Percentiles rank a stretch among this genome's conserved stretches.
Conservation (phyloP, 1,140 invertebrate species). For the Mycetomoellerius zeteki region DNA sequence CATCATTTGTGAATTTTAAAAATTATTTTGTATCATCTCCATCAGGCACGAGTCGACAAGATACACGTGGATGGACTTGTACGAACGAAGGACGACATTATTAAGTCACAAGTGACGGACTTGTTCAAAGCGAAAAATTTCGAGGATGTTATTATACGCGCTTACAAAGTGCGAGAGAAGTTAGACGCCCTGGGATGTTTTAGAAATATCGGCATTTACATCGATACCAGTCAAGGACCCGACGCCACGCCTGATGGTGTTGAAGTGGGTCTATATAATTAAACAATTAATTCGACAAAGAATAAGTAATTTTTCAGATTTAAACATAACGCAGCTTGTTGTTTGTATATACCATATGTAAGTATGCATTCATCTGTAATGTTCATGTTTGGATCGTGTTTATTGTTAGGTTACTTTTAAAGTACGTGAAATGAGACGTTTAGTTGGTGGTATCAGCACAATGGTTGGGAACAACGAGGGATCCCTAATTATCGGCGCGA, state of each 20-base stretch:
- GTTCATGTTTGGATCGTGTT: conserved; percentile 38
- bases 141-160: conserved; percentile 89
- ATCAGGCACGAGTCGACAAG: conserved; percentile 91
- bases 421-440: conserved; percentile 91
- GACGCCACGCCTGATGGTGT: conserved; percentile 92
- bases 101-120: conserved; percentile 91
- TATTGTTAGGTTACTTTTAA: conserved; percentile 91
- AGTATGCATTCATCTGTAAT: background rate
- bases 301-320: conserved; percentile 76
- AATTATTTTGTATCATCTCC: conserved; percentile 72
- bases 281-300: conserved; percentile 74
- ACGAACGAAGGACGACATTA: conserved; percentile 94
- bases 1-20: background rate
- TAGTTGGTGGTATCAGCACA: conserved; percentile 94
- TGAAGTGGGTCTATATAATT: conserved; percentile 88
- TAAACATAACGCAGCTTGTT: conserved; percentile 55
- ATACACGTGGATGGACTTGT: conserved; percentile 93
- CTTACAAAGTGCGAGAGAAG: conserved; percentile 89
- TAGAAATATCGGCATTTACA: conserved; percentile 92
- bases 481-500: conserved; percentile 90
- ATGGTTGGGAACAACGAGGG: conserved; percentile 95
- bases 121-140: conserved; percentile 91
- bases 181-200: conserved; percentile 94
- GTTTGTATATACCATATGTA: background rate
- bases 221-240: conserved; percentile 93